Conservation (phyloP, 2,797 vertebrate genomes). For the Craterocephalus amniculus region DNA sequence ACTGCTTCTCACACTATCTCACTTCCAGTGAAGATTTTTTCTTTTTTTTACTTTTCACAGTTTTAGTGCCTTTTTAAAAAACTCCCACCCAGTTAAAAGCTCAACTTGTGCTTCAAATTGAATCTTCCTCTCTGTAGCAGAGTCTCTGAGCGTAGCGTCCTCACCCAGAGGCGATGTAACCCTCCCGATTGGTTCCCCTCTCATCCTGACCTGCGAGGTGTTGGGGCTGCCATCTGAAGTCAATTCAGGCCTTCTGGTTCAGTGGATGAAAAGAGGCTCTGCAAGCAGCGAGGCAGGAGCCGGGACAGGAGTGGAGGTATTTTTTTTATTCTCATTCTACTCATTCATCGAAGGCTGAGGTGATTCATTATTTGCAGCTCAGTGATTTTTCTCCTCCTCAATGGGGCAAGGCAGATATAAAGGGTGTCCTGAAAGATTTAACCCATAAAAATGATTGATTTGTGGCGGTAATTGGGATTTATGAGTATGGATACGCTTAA, state of each 20-base stretch:
- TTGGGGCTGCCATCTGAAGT: slow-evolving; percentile 71
- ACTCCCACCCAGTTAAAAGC: not conserved
- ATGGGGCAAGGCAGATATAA: not conserved
- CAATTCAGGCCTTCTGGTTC: slow-evolving; percentile 77
- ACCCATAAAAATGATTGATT: not conserved
- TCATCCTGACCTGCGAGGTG: slow-evolving; percentile 80
- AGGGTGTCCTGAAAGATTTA: not conserved
- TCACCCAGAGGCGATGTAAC: slow-evolving; percentile 74
- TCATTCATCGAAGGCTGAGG: not conserved
- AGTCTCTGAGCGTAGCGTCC: slow-evolving; percentile 72
- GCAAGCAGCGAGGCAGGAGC: slow-evolving; percentile 41
- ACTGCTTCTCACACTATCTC: not conserved
- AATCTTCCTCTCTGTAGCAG: slow-evolving; percentile 59
- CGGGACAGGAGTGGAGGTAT: slow-evolving; percentile 73
- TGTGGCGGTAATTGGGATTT: not conserved
- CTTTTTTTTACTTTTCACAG: not conserved
- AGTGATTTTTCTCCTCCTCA: not conserved
- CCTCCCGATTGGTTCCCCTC: slow-evolving; percentile 78
- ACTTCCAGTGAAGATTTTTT: slow-evolving; percentile 17
- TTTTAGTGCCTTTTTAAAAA: slow-evolving; percentile 19
- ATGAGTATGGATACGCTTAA: not conserved
- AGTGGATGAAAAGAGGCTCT: slow-evolving; percentile 82
- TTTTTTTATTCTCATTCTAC: not conserved
- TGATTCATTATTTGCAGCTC: not conserved
- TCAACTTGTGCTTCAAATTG: slow-evolving; percentile 6